These are phyloP conservation scores for Noturus placidus DNA, from an alignment of 2,113 vertebrate genomes.

Conservation along the genomic window DNA sequence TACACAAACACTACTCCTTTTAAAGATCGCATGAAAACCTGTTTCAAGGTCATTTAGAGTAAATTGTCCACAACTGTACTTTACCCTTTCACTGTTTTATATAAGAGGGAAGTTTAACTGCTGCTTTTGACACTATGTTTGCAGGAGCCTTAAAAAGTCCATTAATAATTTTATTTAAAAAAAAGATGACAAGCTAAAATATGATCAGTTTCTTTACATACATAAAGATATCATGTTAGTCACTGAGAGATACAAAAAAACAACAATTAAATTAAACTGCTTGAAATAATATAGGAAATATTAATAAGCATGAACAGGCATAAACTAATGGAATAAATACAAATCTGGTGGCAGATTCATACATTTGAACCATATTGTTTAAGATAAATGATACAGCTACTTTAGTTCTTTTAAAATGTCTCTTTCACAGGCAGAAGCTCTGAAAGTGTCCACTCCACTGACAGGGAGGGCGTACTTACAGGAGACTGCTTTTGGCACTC, in stretches of 20 bases:
- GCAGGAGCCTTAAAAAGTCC: background rate
- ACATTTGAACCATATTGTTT: background rate
- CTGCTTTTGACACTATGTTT: background rate
- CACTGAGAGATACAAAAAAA: background rate
- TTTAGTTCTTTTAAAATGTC: background rate
- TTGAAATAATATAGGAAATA: background rate
- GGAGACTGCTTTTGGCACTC: conserved; percentile 75
- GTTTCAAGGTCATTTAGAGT: background rate
- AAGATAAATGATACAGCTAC: background rate
- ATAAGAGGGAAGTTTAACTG: background rate
- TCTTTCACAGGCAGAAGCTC: conserved; percentile 73
- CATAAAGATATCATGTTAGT: background rate
- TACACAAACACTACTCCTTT: background rate
- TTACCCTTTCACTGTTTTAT: background rate
- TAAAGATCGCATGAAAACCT: background rate
- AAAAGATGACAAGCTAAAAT: background rate
- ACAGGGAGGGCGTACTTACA: conserved; percentile 80
- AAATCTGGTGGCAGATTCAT: background rate
- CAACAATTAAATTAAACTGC: background rate
- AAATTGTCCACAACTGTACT: background rate
- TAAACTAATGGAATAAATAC: background rate
- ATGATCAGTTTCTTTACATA: background rate
- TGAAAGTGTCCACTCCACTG: conserved; percentile 81
- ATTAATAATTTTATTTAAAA: background rate
- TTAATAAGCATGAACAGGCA: background rate